Evolutionary conservation across 2,888 invertebrate species (phyloP).

Genomic region (Polydrusus pterygomalis): DNA sequence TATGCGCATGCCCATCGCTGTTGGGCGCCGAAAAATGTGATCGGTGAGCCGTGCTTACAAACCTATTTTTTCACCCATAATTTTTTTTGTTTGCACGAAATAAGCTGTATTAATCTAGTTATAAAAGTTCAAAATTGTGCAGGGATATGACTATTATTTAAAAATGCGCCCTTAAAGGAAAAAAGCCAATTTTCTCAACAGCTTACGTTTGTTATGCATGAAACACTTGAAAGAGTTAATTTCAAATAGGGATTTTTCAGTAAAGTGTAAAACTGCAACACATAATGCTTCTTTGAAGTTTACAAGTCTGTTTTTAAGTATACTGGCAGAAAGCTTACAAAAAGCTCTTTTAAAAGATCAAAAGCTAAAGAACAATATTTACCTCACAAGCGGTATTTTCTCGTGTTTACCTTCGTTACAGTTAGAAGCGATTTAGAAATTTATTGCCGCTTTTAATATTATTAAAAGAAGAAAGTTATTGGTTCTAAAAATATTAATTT

Average conservation of each 20-base stretch:
- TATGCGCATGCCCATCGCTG: too few species aligned
- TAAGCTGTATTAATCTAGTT: too few species aligned
- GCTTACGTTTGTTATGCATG: constrained; percentile 18
- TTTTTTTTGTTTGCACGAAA: too few species aligned
- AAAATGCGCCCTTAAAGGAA: background rate
- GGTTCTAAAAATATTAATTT: too few species aligned
- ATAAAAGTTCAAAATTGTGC: too few species aligned
- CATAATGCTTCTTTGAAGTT: constrained; percentile 25
- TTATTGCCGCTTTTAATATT: background rate
- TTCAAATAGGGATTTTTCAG: constrained; percentile 25
- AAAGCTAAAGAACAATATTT: constrained; percentile 30
- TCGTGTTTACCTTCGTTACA: background rate
- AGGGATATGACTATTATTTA: too few species aligned
- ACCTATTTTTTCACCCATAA: too few species aligned
- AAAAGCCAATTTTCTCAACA: constrained; percentile 22
- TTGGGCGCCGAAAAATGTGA: too few species aligned
- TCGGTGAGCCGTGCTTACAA: too few species aligned
- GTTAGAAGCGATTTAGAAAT: background rate
- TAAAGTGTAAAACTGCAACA: constrained; percentile 17
- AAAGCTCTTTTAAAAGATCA: constrained; percentile 31
- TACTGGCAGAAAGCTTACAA: constrained; percentile 6
- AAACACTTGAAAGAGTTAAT: constrained; percentile 28
- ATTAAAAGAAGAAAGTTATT: background rate
- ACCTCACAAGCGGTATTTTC: background rate
- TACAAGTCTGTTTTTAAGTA: constrained; percentile 22